Percentiles rank a stretch among this genome's conserved stretches.
These are phyloP conservation scores for Hippocampus zosterae DNA, from an alignment of 2,113 vertebrate species.

Conservation along the genomic window DNA sequence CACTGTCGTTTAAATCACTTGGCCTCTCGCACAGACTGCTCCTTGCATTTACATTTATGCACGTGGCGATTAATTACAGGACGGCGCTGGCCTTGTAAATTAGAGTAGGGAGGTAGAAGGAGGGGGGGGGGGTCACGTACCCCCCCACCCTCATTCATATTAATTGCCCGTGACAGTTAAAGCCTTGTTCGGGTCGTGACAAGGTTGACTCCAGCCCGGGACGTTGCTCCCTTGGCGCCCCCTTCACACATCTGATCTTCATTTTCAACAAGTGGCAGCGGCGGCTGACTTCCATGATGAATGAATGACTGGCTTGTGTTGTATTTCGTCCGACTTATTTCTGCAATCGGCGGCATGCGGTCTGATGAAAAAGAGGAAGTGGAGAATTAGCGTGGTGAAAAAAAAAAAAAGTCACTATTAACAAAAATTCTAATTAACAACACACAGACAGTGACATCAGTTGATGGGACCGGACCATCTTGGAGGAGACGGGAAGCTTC, in stretches of 20 bases:
- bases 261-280: slow-evolving; percentile 23
- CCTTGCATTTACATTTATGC: slow-evolving; percentile 68
- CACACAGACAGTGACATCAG: too few relatives aligned
- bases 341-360: neutral
- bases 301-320: slow-evolving; percentile 31
- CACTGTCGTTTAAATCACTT: slow-evolving; percentile 66
- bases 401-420: neutral
- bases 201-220: slow-evolving; percentile 41
- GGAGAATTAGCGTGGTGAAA: slow-evolving; percentile 4
- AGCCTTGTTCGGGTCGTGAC: slow-evolving; percentile 58
- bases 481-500: neutral
- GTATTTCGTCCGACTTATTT: neutral
- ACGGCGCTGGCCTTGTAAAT: slow-evolving; percentile 60
- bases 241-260: slow-evolving; percentile 33
- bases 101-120: slow-evolving; percentile 18
- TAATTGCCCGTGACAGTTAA: slow-evolving; percentile 63
- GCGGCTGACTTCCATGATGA: slow-evolving; percentile 17
- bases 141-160: neutral
- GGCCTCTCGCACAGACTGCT: slow-evolving; percentile 66
- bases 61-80: slow-evolving; percentile 66
- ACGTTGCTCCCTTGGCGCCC: slow-evolving; percentile 7
- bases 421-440: neutral
- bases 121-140: neutral
- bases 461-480: too few relatives aligned
- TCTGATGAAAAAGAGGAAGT: neutral